Percentiles rank a stretch among this genome's conserved stretches.
phyloP scores from a whole-genome alignment of 2,113 vertebrate species.

The Xiphorhynchus elegans region DNA sequence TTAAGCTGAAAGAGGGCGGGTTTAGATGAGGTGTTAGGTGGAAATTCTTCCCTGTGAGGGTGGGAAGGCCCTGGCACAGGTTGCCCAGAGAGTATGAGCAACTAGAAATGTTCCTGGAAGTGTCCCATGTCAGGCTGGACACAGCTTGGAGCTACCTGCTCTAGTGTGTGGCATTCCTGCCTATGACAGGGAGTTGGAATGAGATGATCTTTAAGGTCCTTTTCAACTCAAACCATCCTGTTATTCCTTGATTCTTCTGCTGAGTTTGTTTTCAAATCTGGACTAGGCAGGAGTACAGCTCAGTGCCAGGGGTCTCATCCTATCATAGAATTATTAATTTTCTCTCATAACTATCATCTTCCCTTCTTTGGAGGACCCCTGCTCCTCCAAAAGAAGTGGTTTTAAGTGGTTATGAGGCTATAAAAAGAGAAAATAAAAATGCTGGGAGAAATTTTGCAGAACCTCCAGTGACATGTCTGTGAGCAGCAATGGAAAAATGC shows the following conservation, averaged over 20 bases:
- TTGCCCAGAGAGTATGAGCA: neutral
- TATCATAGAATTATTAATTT: neutral
- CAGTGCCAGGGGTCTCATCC: rapidly evolving
- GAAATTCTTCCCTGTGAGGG: neutral
- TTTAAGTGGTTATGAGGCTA: neutral
- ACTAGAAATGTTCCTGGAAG: neutral
- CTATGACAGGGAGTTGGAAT: neutral
- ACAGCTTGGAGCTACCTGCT: neutral
- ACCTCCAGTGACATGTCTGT: neutral
- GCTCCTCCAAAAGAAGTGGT: neutral
- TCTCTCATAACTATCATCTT: neutral
- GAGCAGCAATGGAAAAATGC: neutral
- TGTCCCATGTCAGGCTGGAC: rapidly evolving
- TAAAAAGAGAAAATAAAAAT: neutral
- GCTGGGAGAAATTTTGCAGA: neutral
- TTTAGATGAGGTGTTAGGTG: neutral
- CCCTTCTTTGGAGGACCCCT: neutral
- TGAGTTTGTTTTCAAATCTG: neutral
- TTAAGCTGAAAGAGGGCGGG: neutral
- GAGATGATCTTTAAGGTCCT: neutral
- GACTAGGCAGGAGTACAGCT: neutral
- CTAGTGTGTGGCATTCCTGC: neutral
- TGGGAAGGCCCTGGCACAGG: neutral
- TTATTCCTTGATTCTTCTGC: neutral
- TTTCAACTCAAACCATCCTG: neutral